Conservation (phyloP, 2,797 vertebrate genomes). For the Acanthiza pusilla region DNA sequence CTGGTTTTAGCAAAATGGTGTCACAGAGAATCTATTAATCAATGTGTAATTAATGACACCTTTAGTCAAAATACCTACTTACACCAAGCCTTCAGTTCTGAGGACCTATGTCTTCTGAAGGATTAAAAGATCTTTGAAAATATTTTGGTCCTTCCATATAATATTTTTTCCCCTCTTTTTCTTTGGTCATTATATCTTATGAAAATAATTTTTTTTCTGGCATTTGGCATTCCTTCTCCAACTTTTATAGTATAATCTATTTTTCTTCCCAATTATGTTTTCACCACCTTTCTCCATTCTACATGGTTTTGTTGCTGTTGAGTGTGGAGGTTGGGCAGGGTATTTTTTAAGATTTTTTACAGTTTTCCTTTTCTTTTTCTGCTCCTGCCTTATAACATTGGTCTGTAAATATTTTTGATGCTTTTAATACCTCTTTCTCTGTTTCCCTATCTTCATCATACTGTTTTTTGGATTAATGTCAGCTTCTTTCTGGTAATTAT, state of each 20-base stretch:
- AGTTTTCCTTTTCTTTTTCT: background rate
- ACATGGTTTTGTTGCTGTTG: background rate
- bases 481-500: background rate
- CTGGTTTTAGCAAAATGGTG: too few relatives aligned
- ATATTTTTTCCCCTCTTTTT: too few relatives aligned
- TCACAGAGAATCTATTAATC: too few relatives aligned
- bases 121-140: too few relatives aligned
- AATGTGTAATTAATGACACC: too few relatives aligned
- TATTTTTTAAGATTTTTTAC: background rate
- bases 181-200: too few relatives aligned
- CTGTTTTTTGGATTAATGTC: background rate
- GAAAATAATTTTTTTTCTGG: too few relatives aligned
- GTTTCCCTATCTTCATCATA: background rate
- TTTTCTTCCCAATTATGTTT: background rate
- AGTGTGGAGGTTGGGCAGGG: fast-evolving
- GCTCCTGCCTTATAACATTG: background rate
- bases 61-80: too few relatives aligned
- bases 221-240: background rate
- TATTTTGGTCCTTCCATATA: too few relatives aligned
- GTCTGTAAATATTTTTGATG: background rate
- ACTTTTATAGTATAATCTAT: background rate
- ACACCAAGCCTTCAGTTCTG: too few relatives aligned
- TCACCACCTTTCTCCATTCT: background rate
- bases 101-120: too few relatives aligned
- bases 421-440: background rate